Evolutionary conservation across 1,140 invertebrate species (phyloP), one percentile per base, ranked within the genome.

Genomic region (Dreissena polymorpha): DNA sequence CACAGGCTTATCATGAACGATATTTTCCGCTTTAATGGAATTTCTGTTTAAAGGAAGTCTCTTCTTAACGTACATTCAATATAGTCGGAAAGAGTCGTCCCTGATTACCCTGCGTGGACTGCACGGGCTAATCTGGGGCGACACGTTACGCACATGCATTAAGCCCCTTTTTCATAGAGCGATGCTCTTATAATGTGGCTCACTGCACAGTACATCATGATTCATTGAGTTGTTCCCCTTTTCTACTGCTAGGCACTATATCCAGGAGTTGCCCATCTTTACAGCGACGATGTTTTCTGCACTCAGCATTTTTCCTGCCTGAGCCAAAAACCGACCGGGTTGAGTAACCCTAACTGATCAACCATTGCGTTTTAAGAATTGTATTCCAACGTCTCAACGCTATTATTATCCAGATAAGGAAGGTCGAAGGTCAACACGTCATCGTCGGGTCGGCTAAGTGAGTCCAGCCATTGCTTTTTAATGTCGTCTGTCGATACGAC

Each of bases 291-390:
- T 76, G 72, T 70, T 75, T 83, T 57, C 81, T 69, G 5, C 60
- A 76, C 7, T 67, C 81, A 6, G 72, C 81, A 14, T 18, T 10
- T n/a, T 13, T 72, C 50, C 51, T 83, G 81, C 5, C 81, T 72
- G 50, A 83, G 55, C 51, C 76, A 51, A 49, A 83, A 83, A 7
- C 81, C 81, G 23, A 83, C 67, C 29, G 81, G 81, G 39, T 83
- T 83, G 5, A 83, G 55, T 16, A 83, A 51, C 16, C 81, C 81
- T 27, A 83, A 68, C 57, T 83, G 73, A 25, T 83, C 81, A 10
- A 76, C 55, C 81, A 83, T 83, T 23, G 81, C 81, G 71, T 76
- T 77, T 0, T 39, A 21, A 23, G 68, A 60, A 83, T 76, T 76
- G 68, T 83, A 83, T 69, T 83, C 68, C 64, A 10, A 25, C 39